Conservation (phyloP, 2,888 invertebrate species). For the Trachelus iudaicus region DNA sequence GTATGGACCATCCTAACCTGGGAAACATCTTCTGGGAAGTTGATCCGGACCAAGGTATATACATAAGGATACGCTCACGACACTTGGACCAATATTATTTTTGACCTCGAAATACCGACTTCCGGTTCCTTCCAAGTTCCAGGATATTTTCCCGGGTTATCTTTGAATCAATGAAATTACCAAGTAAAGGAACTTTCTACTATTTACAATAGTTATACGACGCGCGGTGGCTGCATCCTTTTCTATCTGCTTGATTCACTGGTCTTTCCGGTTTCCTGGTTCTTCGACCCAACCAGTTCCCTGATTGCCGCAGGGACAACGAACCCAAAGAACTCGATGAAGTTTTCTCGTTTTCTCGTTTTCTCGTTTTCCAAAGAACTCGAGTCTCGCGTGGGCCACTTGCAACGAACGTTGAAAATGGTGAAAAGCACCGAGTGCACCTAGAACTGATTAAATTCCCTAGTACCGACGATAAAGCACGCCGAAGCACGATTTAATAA, state of each 20-base stretch:
- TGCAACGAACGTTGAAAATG: background rate
- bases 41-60: background rate
- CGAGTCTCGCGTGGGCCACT: background rate
- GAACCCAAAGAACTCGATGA: background rate
- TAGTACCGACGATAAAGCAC: slow-evolving; percentile 23
- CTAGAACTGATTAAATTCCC: background rate
- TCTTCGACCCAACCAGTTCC: background rate
- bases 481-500: slow-evolving; percentile 32
- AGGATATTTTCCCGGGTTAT: background rate
- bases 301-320: background rate
- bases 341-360: background rate
- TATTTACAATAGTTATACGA: background rate
- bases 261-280: background rate
- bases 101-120: background rate
- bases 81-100: background rate
- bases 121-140: background rate
- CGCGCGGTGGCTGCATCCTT: background rate
- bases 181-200: background rate
- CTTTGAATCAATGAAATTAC: background rate
- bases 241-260: background rate
- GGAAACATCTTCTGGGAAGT: background rate
- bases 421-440: background rate
- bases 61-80: background rate
- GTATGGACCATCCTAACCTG: background rate
- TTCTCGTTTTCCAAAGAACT: background rate